A percentile compares a stretch with the other conserved stretches of the same genome.
phyloP scores from a whole-genome alignment of 2,113 vertebrate species.

The Epinephelus fuscoguttatus region DNA sequence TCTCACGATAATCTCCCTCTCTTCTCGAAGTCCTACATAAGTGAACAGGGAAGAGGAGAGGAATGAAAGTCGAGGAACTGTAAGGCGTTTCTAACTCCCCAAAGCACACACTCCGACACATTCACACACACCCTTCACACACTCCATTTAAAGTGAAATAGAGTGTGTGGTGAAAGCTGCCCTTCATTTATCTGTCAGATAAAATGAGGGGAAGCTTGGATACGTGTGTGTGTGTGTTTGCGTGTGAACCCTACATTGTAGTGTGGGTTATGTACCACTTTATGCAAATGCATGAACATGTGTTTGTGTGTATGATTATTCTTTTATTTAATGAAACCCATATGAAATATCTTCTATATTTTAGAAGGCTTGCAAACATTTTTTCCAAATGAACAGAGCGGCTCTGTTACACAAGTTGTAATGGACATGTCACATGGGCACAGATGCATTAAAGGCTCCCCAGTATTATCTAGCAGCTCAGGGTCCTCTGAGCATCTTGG shows the following conservation, averaged over 20 bases:
- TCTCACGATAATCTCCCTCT: constrained; percentile 44
- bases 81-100: background rate
- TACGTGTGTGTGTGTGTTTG: background rate
- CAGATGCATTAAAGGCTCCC: background rate
- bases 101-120: constrained; percentile 17
- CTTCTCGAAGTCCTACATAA: constrained; percentile 31
- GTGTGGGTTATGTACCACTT: background rate
- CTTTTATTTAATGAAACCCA: background rate
- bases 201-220: constrained; percentile 14
- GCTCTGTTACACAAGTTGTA: background rate
- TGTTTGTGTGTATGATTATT: background rate
- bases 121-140: background rate
- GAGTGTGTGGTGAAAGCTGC: constrained; percentile 25
- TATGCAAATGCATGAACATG: background rate
- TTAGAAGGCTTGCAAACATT: background rate
- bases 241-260: background rate
- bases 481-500: background rate
- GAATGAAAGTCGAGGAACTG: constrained; percentile 17
- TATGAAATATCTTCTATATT: background rate
- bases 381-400: background rate
- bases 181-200: constrained; percentile 20
- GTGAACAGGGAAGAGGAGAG: constrained; percentile 27
- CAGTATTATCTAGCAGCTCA: background rate
- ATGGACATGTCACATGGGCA: background rate
- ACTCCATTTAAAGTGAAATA: constrained; percentile 32